Percentiles rank a stretch among this genome's conserved stretches.
Evolutionary conservation across 2,113 vertebrate genomes (phyloP).

Genomic region (Syrrhaptes paradoxus): DNA sequence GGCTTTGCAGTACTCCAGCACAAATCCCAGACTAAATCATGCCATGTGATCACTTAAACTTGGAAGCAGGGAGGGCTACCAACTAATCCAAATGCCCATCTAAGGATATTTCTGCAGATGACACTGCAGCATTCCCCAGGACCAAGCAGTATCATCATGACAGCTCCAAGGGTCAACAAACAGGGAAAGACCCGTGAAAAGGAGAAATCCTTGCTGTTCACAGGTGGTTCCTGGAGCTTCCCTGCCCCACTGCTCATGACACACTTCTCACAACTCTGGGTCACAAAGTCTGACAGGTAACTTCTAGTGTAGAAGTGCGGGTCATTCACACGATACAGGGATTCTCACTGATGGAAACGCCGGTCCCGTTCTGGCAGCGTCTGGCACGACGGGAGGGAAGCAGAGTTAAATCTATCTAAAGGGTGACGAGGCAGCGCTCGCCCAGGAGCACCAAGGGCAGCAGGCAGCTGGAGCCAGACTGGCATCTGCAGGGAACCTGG

Average conservation of each 20-base stretch:
- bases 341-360: neutral
- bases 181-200: neutral
- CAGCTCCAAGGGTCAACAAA: neutral
- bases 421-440: neutral
- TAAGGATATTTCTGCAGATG: neutral
- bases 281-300: neutral
- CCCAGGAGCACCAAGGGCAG: neutral
- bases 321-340: neutral
- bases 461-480: neutral
- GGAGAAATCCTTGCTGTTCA: neutral
- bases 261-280: neutral
- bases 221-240: neutral
- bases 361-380: neutral
- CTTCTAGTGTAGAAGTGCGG: neutral
- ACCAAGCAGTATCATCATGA: rapidly evolving
- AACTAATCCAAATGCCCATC: neutral
- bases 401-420: neutral
- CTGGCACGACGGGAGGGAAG: neutral
- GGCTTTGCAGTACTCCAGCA: neutral
- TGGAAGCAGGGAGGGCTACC: neutral
- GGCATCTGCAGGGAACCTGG: neutral
- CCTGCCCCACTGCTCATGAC: neutral
- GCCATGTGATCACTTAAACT: neutral
- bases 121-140: neutral
- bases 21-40: neutral